These are phyloP conservation scores for Micronisus gabar DNA, from an alignment of 2,113 vertebrate genomes.

Conservation along the genomic window DNA sequence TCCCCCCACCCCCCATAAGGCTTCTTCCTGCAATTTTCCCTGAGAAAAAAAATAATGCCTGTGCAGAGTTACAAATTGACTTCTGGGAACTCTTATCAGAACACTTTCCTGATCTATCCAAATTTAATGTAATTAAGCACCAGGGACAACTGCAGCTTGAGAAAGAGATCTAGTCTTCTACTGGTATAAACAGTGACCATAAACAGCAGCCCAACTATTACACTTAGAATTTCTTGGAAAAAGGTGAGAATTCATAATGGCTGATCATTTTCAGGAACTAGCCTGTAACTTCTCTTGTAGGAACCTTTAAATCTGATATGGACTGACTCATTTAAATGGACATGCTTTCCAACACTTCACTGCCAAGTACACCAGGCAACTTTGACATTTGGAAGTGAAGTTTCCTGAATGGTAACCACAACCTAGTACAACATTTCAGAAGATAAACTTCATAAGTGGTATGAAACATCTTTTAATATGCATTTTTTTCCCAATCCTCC, in stretches of 20 bases:
- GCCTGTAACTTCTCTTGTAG: neutral
- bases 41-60: neutral
- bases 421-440: neutral
- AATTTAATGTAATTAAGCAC: neutral
- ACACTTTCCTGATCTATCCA: neutral
- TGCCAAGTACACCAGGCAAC: neutral
- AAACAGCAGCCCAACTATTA: neutral
- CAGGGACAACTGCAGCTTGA: neutral
- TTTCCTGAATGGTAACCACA: fast-evolving
- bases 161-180: neutral
- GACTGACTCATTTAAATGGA: fast-evolving
- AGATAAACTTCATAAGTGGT: fast-evolving
- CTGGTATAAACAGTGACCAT: fast-evolving
- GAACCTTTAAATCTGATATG: neutral
- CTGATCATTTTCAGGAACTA: neutral
- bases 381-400: fast-evolving
- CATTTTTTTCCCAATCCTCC: neutral
- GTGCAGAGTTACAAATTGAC: neutral
- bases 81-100: neutral
- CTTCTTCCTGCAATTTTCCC: neutral
- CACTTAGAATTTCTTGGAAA: fast-evolving
- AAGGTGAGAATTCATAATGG: fast-evolving
- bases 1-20: fast-evolving
- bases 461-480: fast-evolving
- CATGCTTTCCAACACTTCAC: too few species aligned